Base-by-base conservation (phyloP, 1,140 invertebrate genomes). In the Melipona quadrifasciata region DNA sequence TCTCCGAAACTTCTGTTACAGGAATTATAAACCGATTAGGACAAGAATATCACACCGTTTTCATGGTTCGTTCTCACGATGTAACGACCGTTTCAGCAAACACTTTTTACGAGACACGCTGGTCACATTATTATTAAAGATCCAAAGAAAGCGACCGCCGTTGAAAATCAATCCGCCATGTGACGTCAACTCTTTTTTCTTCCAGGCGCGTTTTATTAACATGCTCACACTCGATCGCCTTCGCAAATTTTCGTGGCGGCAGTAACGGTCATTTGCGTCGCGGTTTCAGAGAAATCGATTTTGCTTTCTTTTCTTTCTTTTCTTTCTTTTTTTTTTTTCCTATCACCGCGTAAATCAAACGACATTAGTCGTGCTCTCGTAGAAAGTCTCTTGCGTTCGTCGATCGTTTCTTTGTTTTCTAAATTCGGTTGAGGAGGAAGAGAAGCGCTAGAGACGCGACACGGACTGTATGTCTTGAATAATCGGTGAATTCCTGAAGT, bases 181-280 rank as follows among this genome's bases (percentile, higher is more conserved):
- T n/a, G 58, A 79, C 31, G 47, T 19, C 31, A 24, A 19, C 27
- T n/a, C 19, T 53, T 72, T 21, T 51, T 65, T 53, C 4, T 10
- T 47, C n/a, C 47, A 53, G 65, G 21, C 39, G 61, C 58, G 53
- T 53, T 78, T 78, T 53, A 78, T 78, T 78, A 65, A 78, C 76
- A 51, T 24, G 16, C 39, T n/a, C 57, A 16, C n/a, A 17, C 19
- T 12, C 58, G 61, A 65, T 47, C 27, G 12, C 14, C 10, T 55
- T 31, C 21, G 27, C 16, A 4, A 11, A 31, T 31, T n/a, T n/a
- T n/a, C n/a, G 21, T 34, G 24, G 27, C 39, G 64, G 19, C 47
- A 55, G 55, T 51, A n/a, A 5, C 21, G 31, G 14, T n/a, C 39
- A n/a, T 47, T 64, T 77, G 34, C 57, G 17, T 39, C 39, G 76